Evolutionary conservation across 2,888 invertebrate species (phyloP), one percentile per base, ranked within the genome.

Genomic region (Zele albiditarsus): DNA sequence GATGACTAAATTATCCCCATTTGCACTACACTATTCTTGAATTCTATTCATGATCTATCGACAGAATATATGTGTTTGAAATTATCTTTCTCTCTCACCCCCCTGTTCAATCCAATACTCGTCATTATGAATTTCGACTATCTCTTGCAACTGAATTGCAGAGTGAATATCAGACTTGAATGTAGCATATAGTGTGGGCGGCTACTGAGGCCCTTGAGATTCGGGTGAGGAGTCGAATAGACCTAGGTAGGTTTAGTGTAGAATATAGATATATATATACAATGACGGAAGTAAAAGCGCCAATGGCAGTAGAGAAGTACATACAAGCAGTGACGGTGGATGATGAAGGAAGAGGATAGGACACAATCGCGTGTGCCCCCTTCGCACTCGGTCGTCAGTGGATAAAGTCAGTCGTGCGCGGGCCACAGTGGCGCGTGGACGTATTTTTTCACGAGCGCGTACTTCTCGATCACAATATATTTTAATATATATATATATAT

Each of bases 381-480:
- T 53, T 53, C 20, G 20, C 20, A 70, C 73, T 75, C 68, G 53
- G 70, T 28, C 75, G 76, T 58, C 77, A 82, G 83, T 81, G 71
- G 81, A 82, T 82, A 82, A 81, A 84, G 84, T 83, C 88, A 88
- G 88, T 88, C 81, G 84, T 85, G 87, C 87, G 87, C 87, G 87
- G 82, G 83, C 84, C 84, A 82, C 80, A 83, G 85, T 80, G 82
- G 84, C 83, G 86, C 81, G 85, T 83, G 84, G 85, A 84, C 82
- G 85, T 85, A 77, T 31, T 31, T 77, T 53, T 23, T 2, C 73
- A 67, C 33, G 58, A 31, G 46, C 74, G 72, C 69, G 16, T 31
- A 16, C 27, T 27, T 31, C 10, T 67, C 31, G n/a, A 33, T 57
- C 46, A 46, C 16, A 33, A 46, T n/a, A 46, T n/a, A 46, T n/a